A percentile compares a stretch with the other conserved stretches of the same genome.
These are phyloP conservation scores for Leptinotarsa juncta DNA, from an alignment of 2,888 invertebrate genomes.

Conservation along the genomic window DNA sequence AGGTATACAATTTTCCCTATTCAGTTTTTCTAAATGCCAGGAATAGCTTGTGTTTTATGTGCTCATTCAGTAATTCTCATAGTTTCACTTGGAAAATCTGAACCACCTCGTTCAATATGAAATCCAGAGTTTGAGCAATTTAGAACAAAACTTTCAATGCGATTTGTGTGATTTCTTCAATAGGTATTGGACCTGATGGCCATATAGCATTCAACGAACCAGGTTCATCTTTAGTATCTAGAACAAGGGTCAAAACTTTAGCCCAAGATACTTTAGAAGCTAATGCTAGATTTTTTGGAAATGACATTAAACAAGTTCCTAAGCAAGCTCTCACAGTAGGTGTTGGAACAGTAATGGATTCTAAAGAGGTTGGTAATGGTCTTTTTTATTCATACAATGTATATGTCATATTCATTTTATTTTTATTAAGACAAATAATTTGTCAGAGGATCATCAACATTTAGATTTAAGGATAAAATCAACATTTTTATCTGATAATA, in stretches of 20 bases:
- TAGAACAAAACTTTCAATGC: slow-evolving; percentile 14
- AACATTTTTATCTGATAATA: too few species aligned
- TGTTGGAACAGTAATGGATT: slow-evolving; percentile 99
- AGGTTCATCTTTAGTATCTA: slow-evolving; percentile 93
- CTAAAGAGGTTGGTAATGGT: slow-evolving; percentile 77
- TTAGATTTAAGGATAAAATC: too few species aligned
- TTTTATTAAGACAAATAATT: too few species aligned
- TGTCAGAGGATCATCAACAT: too few species aligned
- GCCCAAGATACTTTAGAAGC: slow-evolving; percentile 97
- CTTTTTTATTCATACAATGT: too few species aligned
- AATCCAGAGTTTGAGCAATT: too few species aligned
- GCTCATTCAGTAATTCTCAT: too few species aligned
- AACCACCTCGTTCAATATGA: not conserved
- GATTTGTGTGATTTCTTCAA: slow-evolving; percentile 25
- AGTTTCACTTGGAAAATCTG: not conserved
- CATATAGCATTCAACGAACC: slow-evolving; percentile 99
- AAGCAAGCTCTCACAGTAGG: slow-evolving; percentile 97
- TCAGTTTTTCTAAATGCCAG: too few species aligned
- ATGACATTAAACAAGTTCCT: slow-evolving; percentile 94
- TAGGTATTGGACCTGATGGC: slow-evolving; percentile 98
- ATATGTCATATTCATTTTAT: too few species aligned
- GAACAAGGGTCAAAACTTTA: slow-evolving; percentile 95
- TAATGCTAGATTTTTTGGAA: slow-evolving; percentile 96
- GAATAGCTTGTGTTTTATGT: too few species aligned
- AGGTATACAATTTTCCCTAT: too few species aligned